Conservation (phyloP, 2,113 vertebrate species). For the Spheniscus mendiculus region DNA sequence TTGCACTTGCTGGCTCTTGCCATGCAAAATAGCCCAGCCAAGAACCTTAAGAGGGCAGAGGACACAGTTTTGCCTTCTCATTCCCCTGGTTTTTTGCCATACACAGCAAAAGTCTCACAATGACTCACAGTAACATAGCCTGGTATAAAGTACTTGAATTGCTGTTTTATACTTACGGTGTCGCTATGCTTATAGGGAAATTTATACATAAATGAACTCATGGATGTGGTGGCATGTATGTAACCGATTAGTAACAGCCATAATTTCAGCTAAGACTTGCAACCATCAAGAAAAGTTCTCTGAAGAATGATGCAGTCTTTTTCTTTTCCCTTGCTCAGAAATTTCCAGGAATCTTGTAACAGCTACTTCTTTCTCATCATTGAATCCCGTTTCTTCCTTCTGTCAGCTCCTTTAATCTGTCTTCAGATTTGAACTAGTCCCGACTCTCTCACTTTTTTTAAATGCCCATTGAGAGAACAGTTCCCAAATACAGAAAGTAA, state of each 20-base stretch:
- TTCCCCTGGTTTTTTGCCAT: neutral
- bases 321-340: neutral
- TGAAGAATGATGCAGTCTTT: neutral
- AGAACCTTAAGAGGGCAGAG: neutral
- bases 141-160: neutral
- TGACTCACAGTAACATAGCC: neutral
- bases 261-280: neutral
- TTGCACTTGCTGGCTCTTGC: neutral
- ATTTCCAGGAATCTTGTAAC: neutral
- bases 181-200: neutral
- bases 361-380: neutral
- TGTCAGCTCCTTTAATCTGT: neutral
- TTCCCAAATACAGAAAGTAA: neutral
- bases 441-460: neutral
- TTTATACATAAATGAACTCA: neutral
- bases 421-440: neutral
- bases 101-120: neutral
- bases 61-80: neutral
- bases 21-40: neutral
- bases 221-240: neutral
- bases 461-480: neutral
- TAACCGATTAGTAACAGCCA: neutral
- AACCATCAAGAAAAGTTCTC: neutral
- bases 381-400: neutral
- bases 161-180: neutral